Base-by-base conservation (phyloP, 92 coral and sea anemone genomes). In the Epizoanthus rinbou region DNA sequence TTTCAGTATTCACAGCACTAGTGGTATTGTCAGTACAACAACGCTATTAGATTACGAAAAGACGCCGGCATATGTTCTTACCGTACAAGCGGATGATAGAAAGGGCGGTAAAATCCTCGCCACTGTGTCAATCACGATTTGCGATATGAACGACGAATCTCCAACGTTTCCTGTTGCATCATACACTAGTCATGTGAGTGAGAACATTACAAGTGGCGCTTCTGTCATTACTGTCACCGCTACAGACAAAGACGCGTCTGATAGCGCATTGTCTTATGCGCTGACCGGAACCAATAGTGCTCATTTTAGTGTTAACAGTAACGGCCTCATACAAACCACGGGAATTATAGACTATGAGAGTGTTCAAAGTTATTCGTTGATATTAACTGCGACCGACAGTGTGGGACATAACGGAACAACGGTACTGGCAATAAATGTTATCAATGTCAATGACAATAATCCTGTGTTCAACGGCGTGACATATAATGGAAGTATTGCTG, bases 101-200 rank as follows among this genome's bases (percentile, higher is more conserved):
- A 90, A 90, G 41, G 90, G 84, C 18, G 86, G 90, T 21, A 90
- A 90, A 84, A 75, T 80, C 70, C 71, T 84, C 17, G 31, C 87
- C 18, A 87, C 79, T n/a, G 86, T 84, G 17, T 80, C 79, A n/a
- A 81, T 93, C 22, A 73, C 83, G 3, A 76, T 93, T 4, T 57
- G 43, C 15, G 94, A 93, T 75, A 89, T 93, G 23, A 93, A 93
- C 80, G 97, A 93, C 73, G 94, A 93, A 41, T 16, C 41, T 1
- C 97, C 97, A 11, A 52, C 75, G 73, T 93, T 93, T 85, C 88
- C 58, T 59, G 88, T 88, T 52, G 85, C 88, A 18, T 75, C 86
- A 35, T 92, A 92, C 82, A 87, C 84, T 62, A 87, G 93, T 66
- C 90, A 92, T 75, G 91, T 87, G 83, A 85, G 84, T 1, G 97